These are phyloP conservation scores for Lutraria rhynchaena DNA, from an alignment of 1,140 invertebrate genomes.

Conservation along the genomic window DNA sequence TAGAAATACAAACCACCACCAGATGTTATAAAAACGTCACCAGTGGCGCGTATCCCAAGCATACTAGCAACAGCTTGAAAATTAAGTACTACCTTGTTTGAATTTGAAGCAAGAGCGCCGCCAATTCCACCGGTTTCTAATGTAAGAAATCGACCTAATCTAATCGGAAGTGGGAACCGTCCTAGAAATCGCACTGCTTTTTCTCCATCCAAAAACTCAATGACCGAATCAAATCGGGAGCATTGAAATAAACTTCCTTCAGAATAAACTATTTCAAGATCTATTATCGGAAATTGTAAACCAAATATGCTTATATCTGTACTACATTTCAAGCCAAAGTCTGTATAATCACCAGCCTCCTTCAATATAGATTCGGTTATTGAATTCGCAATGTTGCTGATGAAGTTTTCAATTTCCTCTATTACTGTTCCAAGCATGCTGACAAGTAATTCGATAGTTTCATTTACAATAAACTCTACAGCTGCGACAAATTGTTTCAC, in stretches of 20 bases:
- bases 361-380: slow-evolving; percentile 1
- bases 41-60: slow-evolving; percentile 14
- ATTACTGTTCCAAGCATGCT: background rate
- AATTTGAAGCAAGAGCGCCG: slow-evolving; percentile 2
- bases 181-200: slow-evolving; percentile 10
- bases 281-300: slow-evolving; percentile 5
- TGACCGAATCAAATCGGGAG: slow-evolving; percentile 21
- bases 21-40: slow-evolving; percentile 32
- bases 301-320: background rate
- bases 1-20: slow-evolving; percentile 33
- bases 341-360: background rate
- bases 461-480: slow-evolving; percentile 3
- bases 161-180: background rate
- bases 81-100: slow-evolving; percentile 13
- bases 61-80: slow-evolving; percentile 4
- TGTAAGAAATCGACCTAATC: slow-evolving; percentile 38
- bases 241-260: slow-evolving; percentile 22
- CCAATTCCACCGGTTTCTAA: slow-evolving; percentile 18
- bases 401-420: slow-evolving; percentile 1
- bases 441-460: slow-evolving; percentile 1
- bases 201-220: slow-evolving; percentile 40
- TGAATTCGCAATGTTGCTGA: background rate
- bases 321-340: slow-evolving; percentile 43
- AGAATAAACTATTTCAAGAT: slow-evolving; percentile 39
- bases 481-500: background rate